Evolutionary conservation across 2,888 invertebrate genomes (phyloP).

Genomic region (Chrysolina americana): DNA sequence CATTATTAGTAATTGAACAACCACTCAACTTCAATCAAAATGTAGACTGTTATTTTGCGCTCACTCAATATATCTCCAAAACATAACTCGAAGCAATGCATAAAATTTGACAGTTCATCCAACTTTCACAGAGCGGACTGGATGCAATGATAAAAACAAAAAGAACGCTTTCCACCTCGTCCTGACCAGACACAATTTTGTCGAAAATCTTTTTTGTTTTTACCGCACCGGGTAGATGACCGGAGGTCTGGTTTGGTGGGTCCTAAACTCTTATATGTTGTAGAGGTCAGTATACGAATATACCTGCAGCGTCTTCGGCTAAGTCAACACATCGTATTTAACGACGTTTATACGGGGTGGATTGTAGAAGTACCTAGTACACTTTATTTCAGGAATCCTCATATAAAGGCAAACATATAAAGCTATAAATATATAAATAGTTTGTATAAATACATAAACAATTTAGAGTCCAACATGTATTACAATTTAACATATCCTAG

Average conservation of each 20-base stretch:
- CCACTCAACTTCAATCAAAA: not conserved
- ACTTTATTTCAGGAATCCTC: no score
- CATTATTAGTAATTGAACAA: no score
- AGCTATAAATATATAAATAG: no score
- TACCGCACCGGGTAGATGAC: slow-evolving; percentile 62
- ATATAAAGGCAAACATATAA: no score
- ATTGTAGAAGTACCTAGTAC: no score
- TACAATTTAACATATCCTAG: no score
- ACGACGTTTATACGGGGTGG: slow-evolving; percentile 15
- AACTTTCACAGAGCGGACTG: slow-evolving; percentile 31
- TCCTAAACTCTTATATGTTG: slow-evolving; percentile 68
- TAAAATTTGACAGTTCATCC: slow-evolving; percentile 21
- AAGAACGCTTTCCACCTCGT: slow-evolving; percentile 53
- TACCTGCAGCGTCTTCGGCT: not conserved
- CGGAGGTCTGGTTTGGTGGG: slow-evolving; percentile 60
- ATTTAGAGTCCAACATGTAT: no score
- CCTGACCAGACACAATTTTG: slow-evolving; percentile 68
- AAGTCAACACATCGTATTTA: not conserved
- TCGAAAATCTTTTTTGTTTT: slow-evolving; percentile 56
- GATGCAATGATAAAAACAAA: slow-evolving; percentile 40
- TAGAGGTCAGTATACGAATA: slow-evolving; percentile 65
- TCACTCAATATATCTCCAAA: not conserved
- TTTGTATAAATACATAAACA: no score
- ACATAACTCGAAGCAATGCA: not conserved
- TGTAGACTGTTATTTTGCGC: not conserved